These are phyloP conservation scores for Phyllotreta cruciferae DNA, from an alignment of 2,888 invertebrate species.

Conservation along the genomic window DNA sequence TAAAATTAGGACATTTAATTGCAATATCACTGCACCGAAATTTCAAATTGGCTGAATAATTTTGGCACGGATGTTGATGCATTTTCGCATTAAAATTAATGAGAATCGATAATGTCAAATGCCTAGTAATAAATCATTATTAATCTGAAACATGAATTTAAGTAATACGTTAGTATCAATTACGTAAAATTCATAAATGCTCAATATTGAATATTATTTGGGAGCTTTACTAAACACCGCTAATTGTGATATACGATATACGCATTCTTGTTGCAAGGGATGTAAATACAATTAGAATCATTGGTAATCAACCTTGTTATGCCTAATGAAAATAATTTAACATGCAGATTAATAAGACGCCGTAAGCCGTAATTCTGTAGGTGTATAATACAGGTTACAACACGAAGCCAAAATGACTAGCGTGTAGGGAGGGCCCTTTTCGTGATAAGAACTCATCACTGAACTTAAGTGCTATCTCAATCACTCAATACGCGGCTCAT, in stretches of 20 bases:
- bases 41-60: too few species aligned
- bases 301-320: slow-evolving; percentile 29
- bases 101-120: too few species aligned
- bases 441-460: slow-evolving; percentile 22
- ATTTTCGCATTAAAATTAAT: too few species aligned
- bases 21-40: too few species aligned
- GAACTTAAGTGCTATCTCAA: slow-evolving; percentile 22
- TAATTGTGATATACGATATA: slow-evolving; percentile 17
- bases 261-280: background rate
- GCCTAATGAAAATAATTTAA: slow-evolving; percentile 33
- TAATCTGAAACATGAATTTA: too few species aligned
- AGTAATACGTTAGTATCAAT: too few species aligned
- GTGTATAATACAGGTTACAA: slow-evolving; percentile 18
- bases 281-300: slow-evolving; percentile 28
- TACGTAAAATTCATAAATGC: background rate
- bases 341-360: slow-evolving; percentile 37
- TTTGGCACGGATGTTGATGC: too few species aligned
- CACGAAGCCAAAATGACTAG: slow-evolving; percentile 19
- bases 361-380: slow-evolving; percentile 18
- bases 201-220: slow-evolving; percentile 12
- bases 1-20: too few species aligned
- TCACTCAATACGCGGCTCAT: slow-evolving; percentile 22
- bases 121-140: too few species aligned
- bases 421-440: slow-evolving; percentile 16
- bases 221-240: slow-evolving; percentile 20